Conservation (phyloP, 2,888 invertebrate species). For the Folsomia manolachei region DNA sequence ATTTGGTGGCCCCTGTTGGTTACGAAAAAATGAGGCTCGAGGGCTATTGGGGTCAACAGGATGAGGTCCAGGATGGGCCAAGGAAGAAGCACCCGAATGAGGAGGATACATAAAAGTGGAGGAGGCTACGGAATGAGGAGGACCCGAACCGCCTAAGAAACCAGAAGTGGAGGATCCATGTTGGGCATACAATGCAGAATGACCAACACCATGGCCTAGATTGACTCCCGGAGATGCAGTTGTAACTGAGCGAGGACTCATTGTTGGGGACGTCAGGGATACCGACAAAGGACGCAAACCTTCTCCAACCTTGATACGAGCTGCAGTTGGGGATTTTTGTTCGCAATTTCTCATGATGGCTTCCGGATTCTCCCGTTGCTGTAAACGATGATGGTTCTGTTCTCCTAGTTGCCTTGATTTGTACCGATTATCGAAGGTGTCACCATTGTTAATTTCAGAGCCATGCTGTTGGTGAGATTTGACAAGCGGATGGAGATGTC, state of each 20-base stretch:
- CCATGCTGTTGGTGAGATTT: neutral
- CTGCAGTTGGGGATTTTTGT: neutral
- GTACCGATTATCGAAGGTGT: neutral
- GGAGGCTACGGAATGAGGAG: slow-evolving; percentile 17
- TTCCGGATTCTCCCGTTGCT: neutral
- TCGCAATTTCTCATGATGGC: neutral
- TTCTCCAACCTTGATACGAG: neutral
- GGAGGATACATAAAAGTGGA: slow-evolving; percentile 27
- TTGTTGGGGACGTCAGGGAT: slow-evolving; percentile 2
- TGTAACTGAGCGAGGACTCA: neutral
- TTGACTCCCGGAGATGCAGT: neutral
- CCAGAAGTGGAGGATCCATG: neutral
- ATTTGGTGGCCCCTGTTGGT: slow-evolving; percentile 8
- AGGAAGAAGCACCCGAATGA: neutral
- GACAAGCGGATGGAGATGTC: slow-evolving; percentile 8
- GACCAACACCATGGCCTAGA: neutral
- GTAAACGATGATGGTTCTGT: neutral
- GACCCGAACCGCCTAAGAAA: slow-evolving; percentile 2
- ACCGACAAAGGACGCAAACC: neutral
- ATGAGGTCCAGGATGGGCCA: neutral
- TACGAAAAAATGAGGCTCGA: neutral
- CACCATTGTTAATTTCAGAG: neutral
- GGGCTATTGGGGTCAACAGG: slow-evolving; percentile 9
- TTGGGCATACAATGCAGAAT: neutral
- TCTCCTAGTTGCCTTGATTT: neutral